phyloP scores from a whole-genome alignment of 2,888 invertebrate genomes.

The Machimus rusticus region DNA sequence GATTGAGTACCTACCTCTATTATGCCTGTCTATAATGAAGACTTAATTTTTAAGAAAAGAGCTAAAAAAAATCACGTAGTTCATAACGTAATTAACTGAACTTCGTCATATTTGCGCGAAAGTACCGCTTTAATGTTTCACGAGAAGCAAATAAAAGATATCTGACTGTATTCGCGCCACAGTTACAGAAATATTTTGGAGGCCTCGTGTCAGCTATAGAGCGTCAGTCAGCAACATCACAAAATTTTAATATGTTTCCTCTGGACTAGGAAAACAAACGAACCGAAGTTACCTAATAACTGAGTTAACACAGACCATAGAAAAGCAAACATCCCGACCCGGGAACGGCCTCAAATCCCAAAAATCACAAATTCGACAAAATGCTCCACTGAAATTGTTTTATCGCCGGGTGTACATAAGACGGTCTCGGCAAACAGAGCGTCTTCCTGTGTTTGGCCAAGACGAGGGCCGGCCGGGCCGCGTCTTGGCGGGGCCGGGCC shows the following conservation, averaged over 20 bases:
- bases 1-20: too few relatives aligned
- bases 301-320: slow-evolving; percentile 16
- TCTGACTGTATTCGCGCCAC: neutral
- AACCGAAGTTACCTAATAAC: slow-evolving; percentile 18
- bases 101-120: neutral
- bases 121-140: neutral
- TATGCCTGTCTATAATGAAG: too few relatives aligned
- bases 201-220: neutral
- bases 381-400: slow-evolving; percentile 17
- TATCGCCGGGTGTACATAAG: neutral
- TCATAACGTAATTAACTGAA: neutral
- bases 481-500: neutral
- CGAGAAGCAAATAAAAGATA: neutral
- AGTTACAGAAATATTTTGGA: neutral
- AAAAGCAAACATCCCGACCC: slow-evolving; percentile 18
- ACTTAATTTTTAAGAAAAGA: too few relatives aligned
- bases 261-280: neutral
- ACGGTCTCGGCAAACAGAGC: slow-evolving; percentile 1
- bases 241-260: neutral
- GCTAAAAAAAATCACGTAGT: neutral
- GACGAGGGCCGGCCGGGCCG: neutral
- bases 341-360: slow-evolving; percentile 1
- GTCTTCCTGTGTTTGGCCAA: slow-evolving; percentile 14
- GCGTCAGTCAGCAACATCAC: neutral
- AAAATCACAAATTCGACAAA: slow-evolving; percentile 27